A percentile compares a stretch with the other conserved stretches of the same genome.
Conservation (phyloP, 2,888 invertebrate species). For the Micoletzkya japonica region DNA sequence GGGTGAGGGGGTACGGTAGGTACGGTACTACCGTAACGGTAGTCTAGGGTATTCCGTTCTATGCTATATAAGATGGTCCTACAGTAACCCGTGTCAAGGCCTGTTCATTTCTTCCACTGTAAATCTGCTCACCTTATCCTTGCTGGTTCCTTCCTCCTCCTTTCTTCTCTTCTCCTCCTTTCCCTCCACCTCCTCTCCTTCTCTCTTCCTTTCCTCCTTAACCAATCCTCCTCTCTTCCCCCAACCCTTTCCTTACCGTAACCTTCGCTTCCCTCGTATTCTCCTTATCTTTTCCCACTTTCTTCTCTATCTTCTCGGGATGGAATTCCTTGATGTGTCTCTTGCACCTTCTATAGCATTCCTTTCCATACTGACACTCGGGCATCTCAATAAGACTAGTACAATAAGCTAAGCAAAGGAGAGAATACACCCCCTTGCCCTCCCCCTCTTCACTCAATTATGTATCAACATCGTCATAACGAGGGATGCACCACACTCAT, state of each 20-base stretch:
- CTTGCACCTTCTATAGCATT: conserved; percentile 82
- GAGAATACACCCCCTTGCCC: too few species aligned
- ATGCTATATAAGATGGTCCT: not conserved
- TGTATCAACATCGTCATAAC: not conserved
- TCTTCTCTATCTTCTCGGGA: conserved; percentile 5
- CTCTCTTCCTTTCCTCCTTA: not conserved
- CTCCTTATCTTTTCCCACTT: not conserved
- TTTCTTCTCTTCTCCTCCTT: conserved; percentile 4
- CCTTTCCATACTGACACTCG: conserved; percentile 77
- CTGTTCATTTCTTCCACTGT: not conserved
- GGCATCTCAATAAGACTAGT: conserved; percentile 31
- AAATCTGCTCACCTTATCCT: not conserved
- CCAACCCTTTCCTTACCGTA: not conserved
- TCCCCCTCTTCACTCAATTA: not conserved
- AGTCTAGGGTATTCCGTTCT: too few species aligned
- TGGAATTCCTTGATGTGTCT: conserved; percentile 74
- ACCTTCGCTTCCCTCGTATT: not conserved
- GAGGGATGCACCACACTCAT: not conserved
- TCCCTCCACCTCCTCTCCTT: not conserved
- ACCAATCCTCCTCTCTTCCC: not conserved
- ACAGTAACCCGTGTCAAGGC: not conserved
- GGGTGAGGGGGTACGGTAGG: too few species aligned
- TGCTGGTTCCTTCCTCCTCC: not conserved
- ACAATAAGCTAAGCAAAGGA: too few species aligned
- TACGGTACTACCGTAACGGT: too few species aligned